Conservation (phyloP, 2,113 vertebrate species). For the Ageneiosus marmoratus region DNA sequence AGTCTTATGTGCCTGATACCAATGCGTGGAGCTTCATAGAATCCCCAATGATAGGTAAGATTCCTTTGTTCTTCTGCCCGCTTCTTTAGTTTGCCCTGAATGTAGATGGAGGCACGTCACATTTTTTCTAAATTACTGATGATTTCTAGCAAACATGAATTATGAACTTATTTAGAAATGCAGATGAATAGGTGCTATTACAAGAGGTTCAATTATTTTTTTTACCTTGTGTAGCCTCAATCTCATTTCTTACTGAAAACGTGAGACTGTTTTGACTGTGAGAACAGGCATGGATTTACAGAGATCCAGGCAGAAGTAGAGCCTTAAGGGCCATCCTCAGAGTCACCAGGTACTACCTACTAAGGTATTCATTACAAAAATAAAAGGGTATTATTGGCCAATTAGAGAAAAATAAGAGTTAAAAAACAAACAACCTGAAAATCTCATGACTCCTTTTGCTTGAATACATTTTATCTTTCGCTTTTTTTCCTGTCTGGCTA, state of each 20-base stretch:
- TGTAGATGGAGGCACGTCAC: neutral
- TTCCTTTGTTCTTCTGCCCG: neutral
- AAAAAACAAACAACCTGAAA: neutral
- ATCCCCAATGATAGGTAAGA: constrained; percentile 97
- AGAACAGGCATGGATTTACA: neutral
- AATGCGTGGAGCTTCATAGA: constrained; percentile 97
- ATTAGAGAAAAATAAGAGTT: constrained; percentile 39
- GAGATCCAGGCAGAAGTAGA: constrained; percentile 8
- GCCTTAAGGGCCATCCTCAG: constrained; percentile 12
- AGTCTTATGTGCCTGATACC: constrained; percentile 92
- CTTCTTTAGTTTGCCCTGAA: neutral
- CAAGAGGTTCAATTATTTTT: constrained; percentile 1
- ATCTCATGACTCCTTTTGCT: neutral
- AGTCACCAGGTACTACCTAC: constrained; percentile 17
- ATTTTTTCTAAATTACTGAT: neutral
- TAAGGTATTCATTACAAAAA: constrained; percentile 21
- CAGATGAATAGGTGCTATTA: neutral
- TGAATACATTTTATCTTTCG: neutral
- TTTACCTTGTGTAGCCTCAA: neutral
- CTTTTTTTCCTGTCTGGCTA: neutral
- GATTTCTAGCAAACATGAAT: neutral
- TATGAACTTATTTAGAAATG: neutral
- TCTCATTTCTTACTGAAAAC: neutral
- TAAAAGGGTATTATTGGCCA: constrained; percentile 13
- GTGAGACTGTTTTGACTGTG: too few relatives aligned